Evolutionary conservation across 2,888 invertebrate genomes (phyloP).

Genomic region (Ernsta delagoae): DNA sequence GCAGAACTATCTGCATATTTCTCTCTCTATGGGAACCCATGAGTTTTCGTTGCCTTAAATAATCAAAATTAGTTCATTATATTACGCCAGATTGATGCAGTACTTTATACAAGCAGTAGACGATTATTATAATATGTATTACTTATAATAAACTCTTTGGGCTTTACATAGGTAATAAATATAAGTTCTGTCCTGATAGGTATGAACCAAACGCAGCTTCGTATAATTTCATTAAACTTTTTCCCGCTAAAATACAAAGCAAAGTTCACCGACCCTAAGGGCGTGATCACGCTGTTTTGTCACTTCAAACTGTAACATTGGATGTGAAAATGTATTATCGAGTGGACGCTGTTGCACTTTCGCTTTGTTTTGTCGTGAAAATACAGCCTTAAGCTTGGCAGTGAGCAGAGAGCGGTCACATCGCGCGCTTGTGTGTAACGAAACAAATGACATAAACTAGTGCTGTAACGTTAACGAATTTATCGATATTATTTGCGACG

Average conservation of each 20-base stretch:
- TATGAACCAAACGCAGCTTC: no score
- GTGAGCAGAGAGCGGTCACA: constrained; percentile 56
- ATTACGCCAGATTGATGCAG: no score
- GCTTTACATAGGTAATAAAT: no score
- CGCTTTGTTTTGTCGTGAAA: constrained; percentile 70
- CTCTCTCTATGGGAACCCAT: no score
- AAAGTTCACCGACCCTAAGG: constrained; percentile 2
- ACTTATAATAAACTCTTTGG: no score
- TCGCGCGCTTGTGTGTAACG: constrained; percentile 56
- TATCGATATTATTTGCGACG: constrained; percentile 38
- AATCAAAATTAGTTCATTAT: no score
- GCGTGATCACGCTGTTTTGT: constrained; percentile 6
- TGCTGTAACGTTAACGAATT: constrained; percentile 28
- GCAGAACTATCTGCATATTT: no score
- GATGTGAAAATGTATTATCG: constrained; percentile 44
- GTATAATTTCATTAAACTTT: no score
- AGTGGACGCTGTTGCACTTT: constrained; percentile 61
- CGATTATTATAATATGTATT: no score
- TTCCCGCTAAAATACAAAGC: neutral
- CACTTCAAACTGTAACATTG: constrained; percentile 8
- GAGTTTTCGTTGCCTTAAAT: no score
- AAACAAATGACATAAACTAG: constrained; percentile 38
- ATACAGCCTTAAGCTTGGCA: constrained; percentile 66
- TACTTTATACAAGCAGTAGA: no score
- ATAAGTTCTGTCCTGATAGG: no score